These are phyloP conservation scores for Caiman crocodilus DNA, from an alignment of 2,797 vertebrate species.

Conservation along the genomic window DNA sequence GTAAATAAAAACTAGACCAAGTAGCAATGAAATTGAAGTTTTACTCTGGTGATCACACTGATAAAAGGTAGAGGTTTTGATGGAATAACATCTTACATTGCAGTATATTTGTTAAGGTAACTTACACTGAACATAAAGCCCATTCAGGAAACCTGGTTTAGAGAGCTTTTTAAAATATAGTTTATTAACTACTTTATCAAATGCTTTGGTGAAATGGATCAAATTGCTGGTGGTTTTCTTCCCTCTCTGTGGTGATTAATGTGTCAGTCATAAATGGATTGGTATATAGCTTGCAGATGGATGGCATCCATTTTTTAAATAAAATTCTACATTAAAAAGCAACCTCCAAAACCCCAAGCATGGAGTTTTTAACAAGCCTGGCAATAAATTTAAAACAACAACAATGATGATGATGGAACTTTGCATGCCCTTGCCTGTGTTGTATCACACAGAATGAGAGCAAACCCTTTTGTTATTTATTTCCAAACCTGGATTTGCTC, in stretches of 20 bases:
- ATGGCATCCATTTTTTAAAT: conserved; percentile 52
- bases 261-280: conserved; percentile 46
- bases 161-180: conserved; percentile 33
- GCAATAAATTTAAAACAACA: conserved; percentile 48
- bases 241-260: conserved; percentile 42
- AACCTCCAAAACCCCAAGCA: background rate
- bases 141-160: conserved; percentile 26
- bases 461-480: conserved; percentile 40
- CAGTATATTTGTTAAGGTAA: background rate
- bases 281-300: conserved; percentile 11
- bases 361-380: conserved; percentile 52
- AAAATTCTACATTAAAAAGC: conserved; percentile 45
- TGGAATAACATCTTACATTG: conserved; percentile 39
- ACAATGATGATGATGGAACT: conserved; percentile 45
- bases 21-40: conserved; percentile 18
- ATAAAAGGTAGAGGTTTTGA: conserved; percentile 39
- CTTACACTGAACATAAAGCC: conserved; percentile 15
- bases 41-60: background rate
- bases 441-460: conserved; percentile 43
- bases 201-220: conserved; percentile 52
- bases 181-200: conserved; percentile 58
- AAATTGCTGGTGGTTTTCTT: conserved; percentile 44
- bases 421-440: conserved; percentile 47
- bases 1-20: no score
- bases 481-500: conserved; percentile 51